Base-by-base conservation (phyloP, 1,140 invertebrate species). In the Micrasema minimum region DNA sequence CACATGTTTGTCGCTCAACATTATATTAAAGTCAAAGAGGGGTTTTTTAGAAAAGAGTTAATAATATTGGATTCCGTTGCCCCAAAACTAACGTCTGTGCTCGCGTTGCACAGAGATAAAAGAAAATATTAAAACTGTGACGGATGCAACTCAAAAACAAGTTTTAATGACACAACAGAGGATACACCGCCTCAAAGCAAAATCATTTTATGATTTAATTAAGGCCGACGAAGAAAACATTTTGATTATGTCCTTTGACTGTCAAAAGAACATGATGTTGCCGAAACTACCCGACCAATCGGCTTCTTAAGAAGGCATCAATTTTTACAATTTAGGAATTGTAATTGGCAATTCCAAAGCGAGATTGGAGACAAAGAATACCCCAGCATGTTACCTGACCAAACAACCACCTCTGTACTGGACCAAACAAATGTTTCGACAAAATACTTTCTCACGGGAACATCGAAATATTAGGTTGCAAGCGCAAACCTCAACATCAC, bases 161-260 rank as follows among this genome's bases (percentile, higher is more conserved):
- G 18, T 68, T 12, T 61, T 79, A 14, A 72, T 69, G 20, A 55
- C 61, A 64, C 53, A 77, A 61, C 41, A 53, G 7, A 41, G 67
- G 53, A 62, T 77, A 9, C 76, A 79, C 59, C 77, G 74, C 66
- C 50, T 76, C n/a, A 48, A 76, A 69, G 74, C 77, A 48, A 77
- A 77, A n/a, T 72, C 75, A 10, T 79, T 77, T 71, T 77, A 75
- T 48, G 66, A 74, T 62, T 50, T 72, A 23, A 65, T 76, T 12
- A 65, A 74, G 38, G 75, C 74, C 43, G 10, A 77, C 69, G 61
- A 53, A 41, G 66, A 77, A 35, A 37, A 72, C 23, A 37, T 74
- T 16, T 55, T 74, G 64, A 76, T 68, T 1, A 65, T 77, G 48
- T 76, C 74, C 7, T 77, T 77, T 67, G 74, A 77, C 16, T 74